Evolutionary conservation across 1,140 invertebrate genomes (phyloP).

Genomic region (Drosophila ananassae): DNA sequence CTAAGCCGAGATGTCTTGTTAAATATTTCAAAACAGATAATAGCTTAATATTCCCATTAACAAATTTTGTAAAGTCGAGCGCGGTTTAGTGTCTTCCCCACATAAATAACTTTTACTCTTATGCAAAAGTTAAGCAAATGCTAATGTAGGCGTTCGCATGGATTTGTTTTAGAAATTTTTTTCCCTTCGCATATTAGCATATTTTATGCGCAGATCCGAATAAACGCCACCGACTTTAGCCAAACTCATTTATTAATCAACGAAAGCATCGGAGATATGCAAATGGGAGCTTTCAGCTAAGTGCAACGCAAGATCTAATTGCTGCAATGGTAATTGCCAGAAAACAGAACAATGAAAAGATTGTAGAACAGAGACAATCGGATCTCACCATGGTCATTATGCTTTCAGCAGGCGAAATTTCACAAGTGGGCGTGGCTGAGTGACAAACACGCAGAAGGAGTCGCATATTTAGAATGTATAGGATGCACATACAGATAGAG

Average conservation of each 20-base stretch:
- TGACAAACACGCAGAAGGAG: slow-evolving; percentile 43
- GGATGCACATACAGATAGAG: slow-evolving; percentile 16
- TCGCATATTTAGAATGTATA: slow-evolving; percentile 1
- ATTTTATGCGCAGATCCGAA: slow-evolving; percentile 16
- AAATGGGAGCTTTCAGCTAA: slow-evolving; percentile 12
- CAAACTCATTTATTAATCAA: slow-evolving; percentile 40
- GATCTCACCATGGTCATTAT: slow-evolving; percentile 44
- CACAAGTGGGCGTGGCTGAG: slow-evolving; percentile 57
- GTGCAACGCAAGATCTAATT: slow-evolving; percentile 19
- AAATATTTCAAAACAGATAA: slow-evolving; percentile 10
- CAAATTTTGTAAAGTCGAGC: background rate
- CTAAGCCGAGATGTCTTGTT: no score
- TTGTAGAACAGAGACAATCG: slow-evolving; percentile 25
- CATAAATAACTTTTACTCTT: slow-evolving; percentile 81
- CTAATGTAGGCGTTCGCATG: slow-evolving; percentile 36
- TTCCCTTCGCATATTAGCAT: slow-evolving; percentile 41
- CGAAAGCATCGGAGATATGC: slow-evolving; percentile 31
- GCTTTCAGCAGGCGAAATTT: slow-evolving; percentile 42
- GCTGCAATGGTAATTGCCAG: slow-evolving; percentile 40
- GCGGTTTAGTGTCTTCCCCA: slow-evolving; percentile 12
- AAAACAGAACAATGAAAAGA: slow-evolving; percentile 31
- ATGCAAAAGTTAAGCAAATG: slow-evolving; percentile 54
- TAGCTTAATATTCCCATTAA: slow-evolving; percentile 19
- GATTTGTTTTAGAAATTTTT: slow-evolving; percentile 63
- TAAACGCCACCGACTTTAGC: slow-evolving; percentile 2